Evolutionary conservation across 2,888 invertebrate species (phyloP), one percentile per base, ranked within the genome.

Genomic region (Brachylomia viminalis): DNA sequence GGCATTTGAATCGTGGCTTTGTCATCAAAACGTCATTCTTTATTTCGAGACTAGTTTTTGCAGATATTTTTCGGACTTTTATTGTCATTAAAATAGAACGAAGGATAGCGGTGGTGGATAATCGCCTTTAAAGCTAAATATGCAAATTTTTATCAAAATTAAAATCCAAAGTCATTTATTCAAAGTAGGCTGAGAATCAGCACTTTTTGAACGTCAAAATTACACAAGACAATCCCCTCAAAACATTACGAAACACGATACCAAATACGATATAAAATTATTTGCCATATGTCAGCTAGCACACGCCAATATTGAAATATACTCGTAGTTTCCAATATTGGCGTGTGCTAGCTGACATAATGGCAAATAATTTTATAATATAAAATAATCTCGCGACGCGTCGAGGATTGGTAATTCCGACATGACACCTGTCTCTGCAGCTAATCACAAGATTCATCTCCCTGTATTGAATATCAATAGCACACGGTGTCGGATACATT

Each of bases 391-490:
- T 42, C 64, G 20, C 27, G 27, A 5, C 10, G 5, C 8, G 0
- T 23, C 15, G 5, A 30, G 20, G 15, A 33, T 62, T 49, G 30
- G 10, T 17, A 30, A 72, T 33, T 47, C 11, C 13, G 6, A 64
- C 27, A 0, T 6, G 38, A 38, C 20, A 30, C 71, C 4, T 45
- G 49, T 30, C 58, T 17, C 7, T 33, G 4, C 42, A 71, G 49
- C 49, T 61, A 61, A 74, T 75, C 49, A 72, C 27, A 59, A 47
- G 49, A 58, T 58, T 49, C 17, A 23, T 56, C 17, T 30, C 5
- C 38, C 11, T 49, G 65, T 52, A 58, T 73, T 76, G 75, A 73
- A 74, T 74, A 66, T 20, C 58, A 76, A 75, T 75, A 27, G 49
- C 38, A 13, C 27, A 23, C 27, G 27, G 30, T 30, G 13, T 49